Evolutionary conservation across 2,797 vertebrate species (phyloP).

Genomic region (Podarcis lilfordi): DNA sequence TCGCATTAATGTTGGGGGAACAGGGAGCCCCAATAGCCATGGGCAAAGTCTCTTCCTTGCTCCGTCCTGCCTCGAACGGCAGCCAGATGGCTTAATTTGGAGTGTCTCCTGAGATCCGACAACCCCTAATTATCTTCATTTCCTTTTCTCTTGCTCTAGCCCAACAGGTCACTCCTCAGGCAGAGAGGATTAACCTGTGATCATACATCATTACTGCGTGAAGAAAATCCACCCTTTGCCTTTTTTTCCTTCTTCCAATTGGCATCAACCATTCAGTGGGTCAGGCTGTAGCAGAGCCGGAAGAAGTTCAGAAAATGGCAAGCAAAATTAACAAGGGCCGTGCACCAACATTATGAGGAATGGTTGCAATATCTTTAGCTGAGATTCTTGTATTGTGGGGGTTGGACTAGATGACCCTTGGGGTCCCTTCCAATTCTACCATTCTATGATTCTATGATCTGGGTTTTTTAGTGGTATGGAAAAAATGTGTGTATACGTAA

Average conservation of each 20-base stretch:
- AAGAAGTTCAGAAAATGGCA: too few species aligned
- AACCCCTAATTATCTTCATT: constrained; percentile 36
- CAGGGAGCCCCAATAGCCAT: neutral
- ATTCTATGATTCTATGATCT: too few species aligned
- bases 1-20: neutral
- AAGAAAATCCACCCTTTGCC: too few species aligned
- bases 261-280: neutral
- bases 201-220: neutral
- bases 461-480: too few species aligned
- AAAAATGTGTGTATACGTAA: too few species aligned
- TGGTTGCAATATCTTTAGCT: too few species aligned
- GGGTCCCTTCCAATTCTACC: too few species aligned
- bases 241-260: neutral
- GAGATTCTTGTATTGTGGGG: too few species aligned
- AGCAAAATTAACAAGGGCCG: too few species aligned
- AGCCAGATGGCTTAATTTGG: constrained; percentile 16
- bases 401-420: too few species aligned
- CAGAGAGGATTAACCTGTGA: neutral
- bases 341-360: too few species aligned
- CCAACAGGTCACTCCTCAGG: neutral
- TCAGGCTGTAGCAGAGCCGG: neutral
- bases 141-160: neutral
- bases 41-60: neutral
- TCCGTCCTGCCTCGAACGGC: neutral
- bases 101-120: neutral